Evolutionary conservation across 2,797 vertebrate genomes (phyloP).

Genomic region (Urosaurus nigricauda): DNA sequence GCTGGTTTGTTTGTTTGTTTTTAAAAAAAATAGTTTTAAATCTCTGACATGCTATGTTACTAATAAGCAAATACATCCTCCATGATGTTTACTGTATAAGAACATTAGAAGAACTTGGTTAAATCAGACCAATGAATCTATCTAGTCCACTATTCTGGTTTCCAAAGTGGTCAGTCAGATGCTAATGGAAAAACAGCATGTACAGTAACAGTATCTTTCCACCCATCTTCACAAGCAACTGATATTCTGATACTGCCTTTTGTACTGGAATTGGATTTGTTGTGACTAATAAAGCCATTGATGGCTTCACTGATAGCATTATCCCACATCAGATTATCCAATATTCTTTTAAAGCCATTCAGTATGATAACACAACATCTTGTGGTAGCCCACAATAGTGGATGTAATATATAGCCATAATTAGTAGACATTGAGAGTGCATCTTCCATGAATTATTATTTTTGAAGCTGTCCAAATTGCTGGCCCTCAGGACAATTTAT

Average conservation of each 20-base stretch:
- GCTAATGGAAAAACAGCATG: neutral
- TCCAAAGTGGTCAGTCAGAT: neutral
- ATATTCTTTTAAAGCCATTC: neutral
- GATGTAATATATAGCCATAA: neutral
- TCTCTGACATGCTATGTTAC: neutral
- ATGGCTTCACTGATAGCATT: neutral
- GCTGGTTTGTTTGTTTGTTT: neutral
- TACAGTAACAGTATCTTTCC: no score
- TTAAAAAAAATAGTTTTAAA: neutral
- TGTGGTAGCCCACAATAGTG: no score
- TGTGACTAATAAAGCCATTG: neutral
- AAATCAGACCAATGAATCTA: neutral
- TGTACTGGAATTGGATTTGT: neutral
- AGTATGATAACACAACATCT: neutral
- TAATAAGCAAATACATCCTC: conserved; percentile 27
- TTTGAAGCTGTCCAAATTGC: neutral
- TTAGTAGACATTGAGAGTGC: no score
- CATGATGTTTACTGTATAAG: neutral
- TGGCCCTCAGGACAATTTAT: no score
- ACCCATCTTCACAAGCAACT: neutral
- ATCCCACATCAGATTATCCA: neutral
- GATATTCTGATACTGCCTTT: neutral
- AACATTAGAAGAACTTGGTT: neutral
- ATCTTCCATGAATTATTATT: neutral
- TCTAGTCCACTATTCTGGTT: neutral